These are phyloP conservation scores for Alces alces DNA, from an alignment of 2,113 vertebrate genomes.

Conservation along the genomic window DNA sequence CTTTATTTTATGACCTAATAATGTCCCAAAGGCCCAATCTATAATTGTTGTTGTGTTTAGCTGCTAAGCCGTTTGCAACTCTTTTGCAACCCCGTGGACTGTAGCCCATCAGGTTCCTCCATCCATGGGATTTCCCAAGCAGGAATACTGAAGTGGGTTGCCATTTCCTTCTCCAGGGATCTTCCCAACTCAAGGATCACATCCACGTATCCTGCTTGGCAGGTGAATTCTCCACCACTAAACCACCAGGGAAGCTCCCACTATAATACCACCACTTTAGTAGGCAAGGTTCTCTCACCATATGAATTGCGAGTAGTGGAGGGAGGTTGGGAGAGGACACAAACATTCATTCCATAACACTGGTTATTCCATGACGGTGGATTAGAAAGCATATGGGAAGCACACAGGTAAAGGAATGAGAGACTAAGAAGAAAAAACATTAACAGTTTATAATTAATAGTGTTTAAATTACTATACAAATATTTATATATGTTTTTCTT, in stretches of 20 bases:
- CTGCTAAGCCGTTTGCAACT: rapidly evolving
- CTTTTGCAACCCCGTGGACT: neutral
- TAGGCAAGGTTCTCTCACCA: neutral
- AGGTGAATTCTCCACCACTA: neutral
- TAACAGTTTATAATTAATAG: neutral
- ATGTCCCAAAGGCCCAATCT: neutral
- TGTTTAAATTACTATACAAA: neutral
- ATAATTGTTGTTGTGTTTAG: neutral
- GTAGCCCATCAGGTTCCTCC: neutral
- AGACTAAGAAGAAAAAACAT: neutral
- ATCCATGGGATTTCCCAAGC: neutral
- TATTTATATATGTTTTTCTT: neutral
- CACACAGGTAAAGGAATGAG: neutral
- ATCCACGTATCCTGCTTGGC: neutral
- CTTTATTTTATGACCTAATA: neutral
- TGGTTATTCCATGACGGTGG: neutral
- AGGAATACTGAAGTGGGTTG: neutral
- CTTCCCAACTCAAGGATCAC: neutral
- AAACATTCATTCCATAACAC: neutral
- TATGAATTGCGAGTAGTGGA: neutral
- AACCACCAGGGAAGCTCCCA: neutral
- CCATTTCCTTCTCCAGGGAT: neutral
- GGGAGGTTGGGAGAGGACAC: neutral
- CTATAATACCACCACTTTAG: neutral
- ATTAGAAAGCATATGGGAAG: neutral